Evolutionary conservation across 1,140 invertebrate genomes (phyloP).

Genomic region (Bemisia tabaci): DNA sequence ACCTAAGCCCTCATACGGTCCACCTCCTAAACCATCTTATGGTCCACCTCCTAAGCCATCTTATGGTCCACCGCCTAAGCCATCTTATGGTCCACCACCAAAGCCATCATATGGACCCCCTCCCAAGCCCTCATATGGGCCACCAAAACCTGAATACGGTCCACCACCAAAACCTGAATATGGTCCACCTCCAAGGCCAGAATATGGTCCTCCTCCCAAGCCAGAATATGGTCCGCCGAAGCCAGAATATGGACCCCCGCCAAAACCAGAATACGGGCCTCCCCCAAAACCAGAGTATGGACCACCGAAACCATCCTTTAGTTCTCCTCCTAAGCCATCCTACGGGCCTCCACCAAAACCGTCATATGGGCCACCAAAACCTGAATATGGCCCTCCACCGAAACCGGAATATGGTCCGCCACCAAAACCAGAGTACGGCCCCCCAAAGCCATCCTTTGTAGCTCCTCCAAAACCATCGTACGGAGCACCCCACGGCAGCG

Average conservation of each 20-base stretch:
- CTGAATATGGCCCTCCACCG: conserved; percentile 34
- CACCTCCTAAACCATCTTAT: conserved; percentile 26
- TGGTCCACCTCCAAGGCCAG: conserved; percentile 27
- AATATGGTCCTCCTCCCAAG: conserved; percentile 29
- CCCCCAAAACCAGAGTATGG: conserved; percentile 31
- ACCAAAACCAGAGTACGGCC: conserved; percentile 25
- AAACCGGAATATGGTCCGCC: conserved; percentile 29
- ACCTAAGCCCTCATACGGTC: conserved; percentile 25
- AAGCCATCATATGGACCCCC: conserved; percentile 28
- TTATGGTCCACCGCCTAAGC: conserved; percentile 24
- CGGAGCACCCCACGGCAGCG: conserved; percentile 37
- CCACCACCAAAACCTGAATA: conserved; percentile 31
- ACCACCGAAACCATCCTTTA: conserved; percentile 30
- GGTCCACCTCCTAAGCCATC: conserved; percentile 27
- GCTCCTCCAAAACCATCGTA: conserved; percentile 30
- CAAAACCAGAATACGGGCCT: conserved; percentile 29
- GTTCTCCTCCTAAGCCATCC: conserved; percentile 29
- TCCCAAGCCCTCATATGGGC: conserved; percentile 29
- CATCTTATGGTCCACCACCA: conserved; percentile 30
- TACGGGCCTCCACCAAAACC: conserved; percentile 34
- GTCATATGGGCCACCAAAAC: conserved; percentile 26
- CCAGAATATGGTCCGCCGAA: conserved; percentile 29
- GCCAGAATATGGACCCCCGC: conserved; percentile 24
- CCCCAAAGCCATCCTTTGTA: conserved; percentile 28
- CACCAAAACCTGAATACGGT: conserved; percentile 25